Evolutionary conservation across 2,113 vertebrate genomes (phyloP), one percentile per base, ranked within the genome.

Genomic region (Lasiurus borealis): DNA sequence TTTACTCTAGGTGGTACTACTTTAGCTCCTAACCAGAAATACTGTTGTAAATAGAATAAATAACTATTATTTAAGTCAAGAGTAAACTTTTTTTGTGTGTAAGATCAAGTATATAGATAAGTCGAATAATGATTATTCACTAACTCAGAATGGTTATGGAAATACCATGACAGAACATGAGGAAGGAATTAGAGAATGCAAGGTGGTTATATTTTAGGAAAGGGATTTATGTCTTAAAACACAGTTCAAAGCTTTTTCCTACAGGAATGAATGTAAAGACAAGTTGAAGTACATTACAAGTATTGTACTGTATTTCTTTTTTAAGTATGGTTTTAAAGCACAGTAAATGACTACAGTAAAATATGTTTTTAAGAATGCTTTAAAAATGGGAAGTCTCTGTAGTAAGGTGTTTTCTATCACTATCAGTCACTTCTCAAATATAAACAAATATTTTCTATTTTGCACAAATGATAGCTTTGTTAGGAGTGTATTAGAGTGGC

Each of bases 111-210:
- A 91, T 25, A 88, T 21, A 69, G 90, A 69, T 50, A 40, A 23
- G 72, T 91, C 62, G 27, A 82, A 50, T 73, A 82, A 62, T 73
- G 50, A 77, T 48, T 12, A 88, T 59, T 91, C 64, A 57, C 31
- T 93, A 88, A 86, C 25, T 89, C 71, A 89, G 48, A 91, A 78
- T 40, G 10, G 36, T 93, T 88, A 93, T 94, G 66, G 77, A 95
- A 93, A 88, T 77, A 40, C 31, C 31, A 68, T 25, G 59, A 88
- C 6, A 71, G 15, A 50, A 59, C 29, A 59, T 0, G 6, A 23
- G 52, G 92, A 90, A 82, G 80, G 59, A 85, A 69, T 75, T 68
- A 89, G 1, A 86, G 50, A 86, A 80, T 44, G 80, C 12, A 64
- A 8, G 0, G 21, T 84, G n/a, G 52, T 95, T 71, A 85, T 9